Evolutionary conservation across 1,140 invertebrate species (phyloP).

Genomic region (Cardiocondyla obscurior): DNA sequence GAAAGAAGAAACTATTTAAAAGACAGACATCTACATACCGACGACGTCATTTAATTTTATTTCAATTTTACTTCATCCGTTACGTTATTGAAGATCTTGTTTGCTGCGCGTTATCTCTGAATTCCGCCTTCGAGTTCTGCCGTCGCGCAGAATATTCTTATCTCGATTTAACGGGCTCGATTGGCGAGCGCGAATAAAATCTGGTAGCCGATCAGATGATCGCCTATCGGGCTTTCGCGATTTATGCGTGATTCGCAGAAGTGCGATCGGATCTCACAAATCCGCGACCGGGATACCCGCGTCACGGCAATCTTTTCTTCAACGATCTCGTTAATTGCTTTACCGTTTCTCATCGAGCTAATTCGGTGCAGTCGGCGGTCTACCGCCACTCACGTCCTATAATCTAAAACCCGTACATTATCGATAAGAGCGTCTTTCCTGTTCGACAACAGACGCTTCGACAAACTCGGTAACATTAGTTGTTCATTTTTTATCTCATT

Average conservation of each 20-base stretch:
- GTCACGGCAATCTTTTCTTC: neutral
- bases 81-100: neutral
- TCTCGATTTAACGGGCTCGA: neutral
- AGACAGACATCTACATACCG: neutral
- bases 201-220: neutral
- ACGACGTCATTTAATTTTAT: too few relatives aligned
- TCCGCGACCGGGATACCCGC: neutral
- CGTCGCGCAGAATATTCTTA: neutral
- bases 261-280: conserved; percentile 4
- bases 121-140: neutral
- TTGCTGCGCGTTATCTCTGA: neutral
- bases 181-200: conserved; percentile 1
- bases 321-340: conserved; percentile 36
- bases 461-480: neutral
- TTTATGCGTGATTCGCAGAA: neutral
- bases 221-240: neutral
- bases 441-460: neutral
- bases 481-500: neutral
- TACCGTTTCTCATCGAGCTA: conserved; percentile 19
- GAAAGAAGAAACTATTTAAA: conserved; percentile 59
- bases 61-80: neutral
- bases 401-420: neutral
- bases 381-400: neutral
- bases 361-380: neutral
- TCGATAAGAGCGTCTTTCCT: neutral